Evolutionary conservation across 2,888 invertebrate species (phyloP).

Genomic region (Amiota communis): DNA sequence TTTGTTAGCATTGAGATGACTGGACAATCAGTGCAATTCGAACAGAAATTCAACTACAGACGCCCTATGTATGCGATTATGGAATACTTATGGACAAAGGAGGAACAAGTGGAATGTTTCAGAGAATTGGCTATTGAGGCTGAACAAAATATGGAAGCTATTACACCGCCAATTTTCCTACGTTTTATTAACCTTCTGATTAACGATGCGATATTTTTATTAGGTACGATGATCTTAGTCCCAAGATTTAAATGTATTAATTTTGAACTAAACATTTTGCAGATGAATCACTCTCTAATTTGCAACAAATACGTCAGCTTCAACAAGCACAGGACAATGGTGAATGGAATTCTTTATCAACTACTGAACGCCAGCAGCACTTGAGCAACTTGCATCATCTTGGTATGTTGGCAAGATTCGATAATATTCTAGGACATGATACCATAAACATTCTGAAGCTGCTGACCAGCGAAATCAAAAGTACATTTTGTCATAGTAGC

Average conservation of each 20-base stretch:
- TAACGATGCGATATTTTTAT: constrained; percentile 95
- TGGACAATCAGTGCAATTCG: constrained; percentile 94
- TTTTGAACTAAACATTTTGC: constrained; percentile 7
- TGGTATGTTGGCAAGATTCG: constrained; percentile 89
- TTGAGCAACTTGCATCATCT: constrained; percentile 82
- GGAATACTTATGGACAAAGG: constrained; percentile 90
- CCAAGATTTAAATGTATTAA: not conserved
- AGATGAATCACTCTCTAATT: constrained; percentile 89
- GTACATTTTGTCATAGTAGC: constrained; percentile 90
- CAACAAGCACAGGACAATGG: constrained; percentile 82
- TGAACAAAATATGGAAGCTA: constrained; percentile 90
- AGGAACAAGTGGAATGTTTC: constrained; percentile 84
- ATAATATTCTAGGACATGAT: constrained; percentile 91
- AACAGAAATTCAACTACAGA: constrained; percentile 97
- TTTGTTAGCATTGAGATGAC: constrained; percentile 99
- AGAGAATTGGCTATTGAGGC: constrained; percentile 86
- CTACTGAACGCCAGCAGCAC: constrained; percentile 84
- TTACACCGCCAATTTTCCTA: constrained; percentile 91
- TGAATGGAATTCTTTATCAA: constrained; percentile 82
- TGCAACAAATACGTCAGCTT: constrained; percentile 89
- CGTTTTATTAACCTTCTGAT: constrained; percentile 96
- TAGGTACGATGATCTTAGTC: constrained; percentile 74
- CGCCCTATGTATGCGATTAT: constrained; percentile 95
- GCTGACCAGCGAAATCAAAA: constrained; percentile 83
- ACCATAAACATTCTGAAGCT: constrained; percentile 89